These are phyloP conservation scores for Eleginops maclovinus DNA, from an alignment of 2,113 vertebrate genomes.

Conservation along the genomic window DNA sequence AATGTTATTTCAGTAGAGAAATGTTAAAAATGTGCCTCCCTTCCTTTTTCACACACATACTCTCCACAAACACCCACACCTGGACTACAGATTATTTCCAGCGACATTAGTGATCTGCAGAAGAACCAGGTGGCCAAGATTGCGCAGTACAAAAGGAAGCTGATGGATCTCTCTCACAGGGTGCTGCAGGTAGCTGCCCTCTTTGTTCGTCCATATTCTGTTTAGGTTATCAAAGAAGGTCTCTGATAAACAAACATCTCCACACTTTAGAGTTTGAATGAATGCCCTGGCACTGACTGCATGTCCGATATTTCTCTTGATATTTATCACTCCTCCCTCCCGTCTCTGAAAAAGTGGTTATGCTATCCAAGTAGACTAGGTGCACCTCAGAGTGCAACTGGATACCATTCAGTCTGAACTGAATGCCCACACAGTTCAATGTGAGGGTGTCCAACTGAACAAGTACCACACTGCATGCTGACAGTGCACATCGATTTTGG, in stretches of 20 bases:
- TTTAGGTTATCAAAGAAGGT: neutral
- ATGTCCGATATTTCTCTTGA: neutral
- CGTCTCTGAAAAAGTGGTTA: conserved; percentile 89
- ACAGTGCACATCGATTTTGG: no score
- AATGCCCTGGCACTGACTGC: neutral
- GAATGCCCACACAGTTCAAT: conserved; percentile 98
- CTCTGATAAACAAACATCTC: neutral
- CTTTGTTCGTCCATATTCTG: neutral
- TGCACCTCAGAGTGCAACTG: conserved; percentile 95
- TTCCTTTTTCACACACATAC: neutral
- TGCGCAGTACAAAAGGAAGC: conserved; percentile 96
- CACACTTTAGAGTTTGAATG: neutral
- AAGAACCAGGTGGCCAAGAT: conserved; percentile 99
- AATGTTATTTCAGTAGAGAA: neutral
- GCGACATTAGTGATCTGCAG: conserved; percentile 96
- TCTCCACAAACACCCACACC: neutral
- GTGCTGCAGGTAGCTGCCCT: conserved; percentile 89
- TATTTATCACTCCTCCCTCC: conserved; percentile 1
- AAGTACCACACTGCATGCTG: no score
- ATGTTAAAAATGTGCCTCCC: neutral
- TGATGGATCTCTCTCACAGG: conserved; percentile 96
- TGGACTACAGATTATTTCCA: conserved; percentile 91
- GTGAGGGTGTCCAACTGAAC: conserved; percentile 76
- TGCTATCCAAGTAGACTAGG: conserved; percentile 97
- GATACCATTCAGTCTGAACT: conserved; percentile 98